These are phyloP conservation scores for Hippocampus mohnikei DNA, from an alignment of 2,113 vertebrate genomes.

Conservation along the genomic window DNA sequence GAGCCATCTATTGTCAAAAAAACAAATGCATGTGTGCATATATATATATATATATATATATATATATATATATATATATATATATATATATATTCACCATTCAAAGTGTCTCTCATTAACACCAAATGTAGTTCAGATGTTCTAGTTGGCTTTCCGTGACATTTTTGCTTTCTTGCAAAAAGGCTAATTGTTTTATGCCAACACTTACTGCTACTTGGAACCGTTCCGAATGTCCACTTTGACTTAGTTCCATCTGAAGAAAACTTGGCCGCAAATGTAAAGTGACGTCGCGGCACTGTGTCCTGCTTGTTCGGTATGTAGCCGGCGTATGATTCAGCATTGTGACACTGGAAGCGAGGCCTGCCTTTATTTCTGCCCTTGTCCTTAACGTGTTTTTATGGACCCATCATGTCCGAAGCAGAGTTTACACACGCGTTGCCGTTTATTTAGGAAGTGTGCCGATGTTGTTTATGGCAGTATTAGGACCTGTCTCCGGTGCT, in stretches of 20 bases:
- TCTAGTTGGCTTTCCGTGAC: too few species aligned
- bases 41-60: too few species aligned
- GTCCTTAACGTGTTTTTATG: slow-evolving; percentile 54
- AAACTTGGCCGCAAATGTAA: too few species aligned
- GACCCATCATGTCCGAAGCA: slow-evolving; percentile 44
- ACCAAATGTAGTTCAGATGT: too few species aligned
- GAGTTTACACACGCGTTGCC: neutral
- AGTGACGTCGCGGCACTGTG: slow-evolving; percentile 53
- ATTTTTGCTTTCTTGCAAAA: too few species aligned
- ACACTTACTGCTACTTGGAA: too few species aligned
- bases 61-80: too few species aligned
- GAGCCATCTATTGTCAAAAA: slow-evolving; percentile 4
- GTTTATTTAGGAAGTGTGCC: slow-evolving; percentile 46
- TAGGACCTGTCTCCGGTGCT: slow-evolving; percentile 24
- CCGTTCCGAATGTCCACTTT: too few species aligned
- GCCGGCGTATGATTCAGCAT: slow-evolving; percentile 49
- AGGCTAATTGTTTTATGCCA: too few species aligned
- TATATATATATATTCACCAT: too few species aligned
- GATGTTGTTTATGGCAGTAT: slow-evolving; percentile 32
- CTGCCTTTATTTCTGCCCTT: slow-evolving; percentile 44
- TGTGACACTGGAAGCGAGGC: slow-evolving; percentile 29
- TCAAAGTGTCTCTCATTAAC: too few species aligned
- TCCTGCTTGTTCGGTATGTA: slow-evolving; percentile 66
- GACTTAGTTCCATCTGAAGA: too few species aligned
- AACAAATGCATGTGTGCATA: neutral